Evolutionary conservation across 1,140 invertebrate species (phyloP).

Genomic region (Watersipora subatra): DNA sequence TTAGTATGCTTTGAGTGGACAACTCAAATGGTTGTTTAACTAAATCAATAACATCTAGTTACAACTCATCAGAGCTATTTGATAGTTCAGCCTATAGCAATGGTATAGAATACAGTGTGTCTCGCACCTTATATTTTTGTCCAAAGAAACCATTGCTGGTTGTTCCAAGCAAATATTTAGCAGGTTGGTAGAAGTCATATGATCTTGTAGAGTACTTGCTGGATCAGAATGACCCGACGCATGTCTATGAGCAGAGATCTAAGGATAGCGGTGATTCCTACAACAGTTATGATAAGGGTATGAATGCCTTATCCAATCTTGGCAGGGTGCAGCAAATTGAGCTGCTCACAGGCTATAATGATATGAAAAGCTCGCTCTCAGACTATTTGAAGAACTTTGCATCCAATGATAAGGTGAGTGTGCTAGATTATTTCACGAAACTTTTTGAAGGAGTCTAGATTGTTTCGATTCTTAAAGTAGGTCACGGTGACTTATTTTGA

Average conservation of each 20-base stretch:
- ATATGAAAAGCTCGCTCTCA: conserved; percentile 66
- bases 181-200: too few species aligned
- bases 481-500: neutral
- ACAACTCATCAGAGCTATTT: too few species aligned
- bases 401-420: conserved; percentile 46
- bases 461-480: neutral
- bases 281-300: conserved; percentile 58
- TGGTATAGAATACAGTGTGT: too few species aligned
- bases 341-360: conserved; percentile 57
- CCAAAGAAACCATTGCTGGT: too few species aligned
- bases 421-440: neutral
- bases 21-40: too few species aligned
- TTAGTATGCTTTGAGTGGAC: too few species aligned
- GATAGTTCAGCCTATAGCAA: too few species aligned
- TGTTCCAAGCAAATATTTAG: too few species aligned
- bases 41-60: too few species aligned
- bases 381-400: conserved; percentile 76
- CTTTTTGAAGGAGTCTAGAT: neutral
- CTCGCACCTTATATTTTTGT: too few species aligned
- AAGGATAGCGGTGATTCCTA: conserved; percentile 19
- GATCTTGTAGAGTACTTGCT: conserved; percentile 52
- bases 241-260: conserved; percentile 63
- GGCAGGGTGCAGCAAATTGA: conserved; percentile 69
- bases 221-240: conserved; percentile 69
- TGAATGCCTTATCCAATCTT: conserved; percentile 59